A percentile compares a stretch with the other conserved stretches of the same genome.
Conservation (phyloP, 2,888 invertebrate species). For the Oscheius sp. region DNA sequence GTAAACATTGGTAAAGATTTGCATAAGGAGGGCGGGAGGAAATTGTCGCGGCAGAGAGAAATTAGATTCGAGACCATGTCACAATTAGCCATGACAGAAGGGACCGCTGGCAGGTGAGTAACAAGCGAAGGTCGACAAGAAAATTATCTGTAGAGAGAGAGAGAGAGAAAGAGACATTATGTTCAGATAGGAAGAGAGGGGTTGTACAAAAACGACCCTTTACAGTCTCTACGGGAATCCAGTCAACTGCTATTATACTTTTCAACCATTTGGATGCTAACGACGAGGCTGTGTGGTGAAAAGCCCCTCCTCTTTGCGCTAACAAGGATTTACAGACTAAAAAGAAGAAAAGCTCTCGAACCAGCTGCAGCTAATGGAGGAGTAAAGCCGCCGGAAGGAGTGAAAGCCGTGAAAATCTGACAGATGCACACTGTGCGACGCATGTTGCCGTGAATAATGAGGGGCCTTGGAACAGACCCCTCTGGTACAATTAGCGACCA, state of each 20-base stretch:
- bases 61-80: not conserved
- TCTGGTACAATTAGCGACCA: not conserved
- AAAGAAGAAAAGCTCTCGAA: not conserved
- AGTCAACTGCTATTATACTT: not conserved
- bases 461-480: slow-evolving; percentile 1
- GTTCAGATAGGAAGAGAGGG: not conserved
- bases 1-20: slow-evolving; percentile 18
- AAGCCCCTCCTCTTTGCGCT: no score
- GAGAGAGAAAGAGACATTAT: not conserved
- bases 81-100: not conserved
- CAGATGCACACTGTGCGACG: not conserved
- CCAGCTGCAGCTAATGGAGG: not conserved
- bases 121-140: not conserved
- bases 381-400: not conserved
- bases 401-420: not conserved
- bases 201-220: not conserved
- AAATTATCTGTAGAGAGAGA: not conserved
- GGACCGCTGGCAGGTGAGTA: not conserved
- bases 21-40: slow-evolving; percentile 8
- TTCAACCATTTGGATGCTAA: not conserved
- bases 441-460: slow-evolving; percentile 17
- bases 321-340: not conserved
- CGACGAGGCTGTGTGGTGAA: not conserved
- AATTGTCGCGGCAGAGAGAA: no score
- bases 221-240: not conserved